phyloP scores from a whole-genome alignment of 30 jellyfish, hydroid and myxozoan genomes.

The Cassiopea andromeda region DNA sequence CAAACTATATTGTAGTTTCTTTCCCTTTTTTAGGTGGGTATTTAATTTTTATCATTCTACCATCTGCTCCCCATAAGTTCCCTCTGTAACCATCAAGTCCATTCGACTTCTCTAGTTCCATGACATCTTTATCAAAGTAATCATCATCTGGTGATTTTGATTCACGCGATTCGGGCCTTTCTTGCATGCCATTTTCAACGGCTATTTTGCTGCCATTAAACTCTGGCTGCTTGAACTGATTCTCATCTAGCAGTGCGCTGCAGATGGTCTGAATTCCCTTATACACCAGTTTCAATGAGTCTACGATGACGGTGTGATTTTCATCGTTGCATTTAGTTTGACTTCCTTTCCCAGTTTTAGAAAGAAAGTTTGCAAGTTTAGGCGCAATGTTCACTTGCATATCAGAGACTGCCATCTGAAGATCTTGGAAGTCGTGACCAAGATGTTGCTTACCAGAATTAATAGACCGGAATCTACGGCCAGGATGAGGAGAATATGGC shows the following conservation, averaged over 20 bases:
- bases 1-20: slow-evolving; percentile 21
- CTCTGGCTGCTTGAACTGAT: slow-evolving; percentile 66
- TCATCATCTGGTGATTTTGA: slow-evolving; percentile 55
- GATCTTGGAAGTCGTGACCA: slow-evolving; percentile 49
- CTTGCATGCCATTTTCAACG: slow-evolving; percentile 50
- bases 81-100: slow-evolving; percentile 48
- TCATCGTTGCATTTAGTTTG: slow-evolving; percentile 63
- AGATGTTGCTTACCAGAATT: slow-evolving; percentile 34
- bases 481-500: slow-evolving; percentile 81
- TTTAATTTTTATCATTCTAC: not conserved
- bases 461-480: slow-evolving; percentile 63
- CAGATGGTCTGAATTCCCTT: slow-evolving; percentile 75
- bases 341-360: slow-evolving; percentile 27
- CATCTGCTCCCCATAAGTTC: slow-evolving; percentile 42
- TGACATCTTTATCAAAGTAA: slow-evolving; percentile 53
- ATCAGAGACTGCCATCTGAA: slow-evolving; percentile 81
- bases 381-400: slow-evolving; percentile 88
- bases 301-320: slow-evolving; percentile 69
- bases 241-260: slow-evolving; percentile 74
- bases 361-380: slow-evolving; percentile 58
- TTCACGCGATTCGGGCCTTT: slow-evolving; percentile 29
- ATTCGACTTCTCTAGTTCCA: slow-evolving; percentile 21
- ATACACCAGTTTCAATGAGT: slow-evolving; percentile 70
- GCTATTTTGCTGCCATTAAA: slow-evolving; percentile 27
- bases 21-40: slow-evolving; percentile 22